Percentiles rank a stretch among this genome's conserved stretches.
Evolutionary conservation across 2,113 vertebrate genomes (phyloP).

Genomic region (Heptranchias perlo): DNA sequence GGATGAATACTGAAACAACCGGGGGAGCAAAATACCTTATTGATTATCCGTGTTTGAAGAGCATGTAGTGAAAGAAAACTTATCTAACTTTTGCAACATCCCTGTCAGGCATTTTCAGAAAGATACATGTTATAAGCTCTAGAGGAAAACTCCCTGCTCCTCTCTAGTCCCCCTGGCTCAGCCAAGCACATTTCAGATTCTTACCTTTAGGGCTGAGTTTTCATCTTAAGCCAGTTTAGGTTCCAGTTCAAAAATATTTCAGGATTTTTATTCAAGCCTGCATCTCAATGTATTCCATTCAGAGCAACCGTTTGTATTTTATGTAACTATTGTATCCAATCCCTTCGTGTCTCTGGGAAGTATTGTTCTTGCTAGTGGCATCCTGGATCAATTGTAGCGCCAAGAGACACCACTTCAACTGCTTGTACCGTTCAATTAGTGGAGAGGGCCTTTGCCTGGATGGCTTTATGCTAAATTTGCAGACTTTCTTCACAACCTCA

Average conservation of each 20-base stretch:
- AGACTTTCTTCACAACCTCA: neutral
- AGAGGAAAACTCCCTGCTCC: neutral
- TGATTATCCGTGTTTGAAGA: neutral
- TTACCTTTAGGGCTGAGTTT: constrained; percentile 24
- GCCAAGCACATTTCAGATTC: constrained; percentile 20
- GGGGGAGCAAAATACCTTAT: neutral
- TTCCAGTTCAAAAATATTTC: constrained; percentile 4
- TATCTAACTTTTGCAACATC: neutral
- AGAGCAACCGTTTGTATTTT: neutral
- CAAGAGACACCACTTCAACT: neutral
- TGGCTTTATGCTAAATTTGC: neutral
- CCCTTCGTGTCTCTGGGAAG: neutral
- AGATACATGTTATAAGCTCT: constrained; percentile 22
- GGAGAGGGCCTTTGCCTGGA: neutral
- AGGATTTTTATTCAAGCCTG: neutral
- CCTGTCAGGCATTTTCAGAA: constrained; percentile 17
- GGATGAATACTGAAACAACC: no score
- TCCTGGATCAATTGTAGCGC: neutral
- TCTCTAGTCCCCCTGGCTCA: constrained; percentile 25
- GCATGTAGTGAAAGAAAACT: neutral
- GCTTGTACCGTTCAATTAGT: constrained; percentile 4
- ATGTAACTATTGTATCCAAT: constrained; percentile 10
- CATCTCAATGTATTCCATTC: neutral
- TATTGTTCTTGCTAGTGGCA: constrained; percentile 27
- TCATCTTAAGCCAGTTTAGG: constrained; percentile 20